phyloP scores from a whole-genome alignment of 1,140 invertebrate species.

The Pollicipes pollicipes region DNA sequence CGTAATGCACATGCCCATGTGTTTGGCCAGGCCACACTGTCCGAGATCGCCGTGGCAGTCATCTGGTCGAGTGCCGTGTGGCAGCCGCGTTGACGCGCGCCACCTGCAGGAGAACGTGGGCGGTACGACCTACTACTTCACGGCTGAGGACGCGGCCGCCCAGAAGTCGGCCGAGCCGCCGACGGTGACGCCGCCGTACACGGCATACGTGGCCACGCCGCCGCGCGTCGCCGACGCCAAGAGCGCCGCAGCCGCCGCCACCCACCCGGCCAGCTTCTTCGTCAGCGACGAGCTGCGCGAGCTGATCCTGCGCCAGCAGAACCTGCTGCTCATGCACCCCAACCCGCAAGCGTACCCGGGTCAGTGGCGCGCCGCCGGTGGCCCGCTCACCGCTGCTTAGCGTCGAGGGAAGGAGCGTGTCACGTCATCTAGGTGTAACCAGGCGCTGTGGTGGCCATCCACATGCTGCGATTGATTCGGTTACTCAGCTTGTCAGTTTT shows the following conservation, averaged over 20 bases:
- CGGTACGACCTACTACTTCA: constrained; percentile 84
- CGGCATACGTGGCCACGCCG: constrained; percentile 12
- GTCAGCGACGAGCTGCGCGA: constrained; percentile 52
- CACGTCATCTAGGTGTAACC: too few species aligned
- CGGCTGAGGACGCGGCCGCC: constrained; percentile 31
- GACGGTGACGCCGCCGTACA: constrained; percentile 6
- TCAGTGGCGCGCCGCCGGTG: too few species aligned
- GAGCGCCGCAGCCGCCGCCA: constrained; percentile 11
- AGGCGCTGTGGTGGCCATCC: too few species aligned
- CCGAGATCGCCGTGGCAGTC: too few species aligned
- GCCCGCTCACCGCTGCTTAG: too few species aligned
- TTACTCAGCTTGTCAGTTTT: too few species aligned
- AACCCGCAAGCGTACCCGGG: constrained; percentile 42
- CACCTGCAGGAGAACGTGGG: constrained; percentile 46
- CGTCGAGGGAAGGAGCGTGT: too few species aligned
- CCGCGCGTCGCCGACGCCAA: constrained; percentile 16
- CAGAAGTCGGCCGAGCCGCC: constrained; percentile 21
- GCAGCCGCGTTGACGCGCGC: too few species aligned
- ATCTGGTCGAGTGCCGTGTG: too few species aligned
- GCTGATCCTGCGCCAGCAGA: constrained; percentile 57
- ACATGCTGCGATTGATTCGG: too few species aligned
- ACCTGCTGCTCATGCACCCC: constrained; percentile 45
- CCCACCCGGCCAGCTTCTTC: constrained; percentile 40
- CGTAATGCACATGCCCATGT: too few species aligned
- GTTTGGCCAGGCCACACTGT: too few species aligned